Percentiles rank a stretch among this genome's conserved stretches.
These are phyloP conservation scores for Plagodis pulveraria DNA, from an alignment of 2,888 invertebrate species.

Conservation along the genomic window DNA sequence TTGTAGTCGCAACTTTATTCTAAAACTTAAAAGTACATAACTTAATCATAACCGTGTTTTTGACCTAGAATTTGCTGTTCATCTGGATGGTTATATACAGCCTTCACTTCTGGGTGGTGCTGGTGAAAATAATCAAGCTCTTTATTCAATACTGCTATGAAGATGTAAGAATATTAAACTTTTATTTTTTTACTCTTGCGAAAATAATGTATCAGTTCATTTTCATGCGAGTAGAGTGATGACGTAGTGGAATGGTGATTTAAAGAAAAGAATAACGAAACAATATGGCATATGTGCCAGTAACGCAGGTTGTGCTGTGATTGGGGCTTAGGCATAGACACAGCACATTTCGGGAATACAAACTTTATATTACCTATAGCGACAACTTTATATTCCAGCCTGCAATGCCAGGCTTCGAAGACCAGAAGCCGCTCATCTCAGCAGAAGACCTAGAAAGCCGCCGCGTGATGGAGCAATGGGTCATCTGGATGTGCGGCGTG, in stretches of 20 bases:
- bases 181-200: not conserved
- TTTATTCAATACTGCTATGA: slow-evolving; percentile 63
- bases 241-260: too few relatives aligned
- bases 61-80: slow-evolving; percentile 68
- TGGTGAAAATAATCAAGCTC: slow-evolving; percentile 62
- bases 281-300: too few relatives aligned
- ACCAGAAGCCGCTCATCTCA: slow-evolving; percentile 33
- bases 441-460: slow-evolving; percentile 51
- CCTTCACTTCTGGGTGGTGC: slow-evolving; percentile 70
- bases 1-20: too few relatives aligned
- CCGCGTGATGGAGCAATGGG: slow-evolving; percentile 67
- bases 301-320: too few relatives aligned
- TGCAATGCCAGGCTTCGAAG: slow-evolving; percentile 12
- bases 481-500: slow-evolving; percentile 65
- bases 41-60: too few relatives aligned
- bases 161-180: slow-evolving; percentile 49
- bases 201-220: not conserved
- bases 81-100: slow-evolving; percentile 79
- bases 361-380: too few relatives aligned
- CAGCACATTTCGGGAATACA: too few relatives aligned
- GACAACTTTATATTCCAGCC: slow-evolving; percentile 11
- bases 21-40: too few relatives aligned
- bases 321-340: too few relatives aligned
- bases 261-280: too few relatives aligned
- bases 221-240: too few relatives aligned